phyloP scores from a whole-genome alignment of 2,888 invertebrate species.

The Nephrocerus scutellatus region DNA sequence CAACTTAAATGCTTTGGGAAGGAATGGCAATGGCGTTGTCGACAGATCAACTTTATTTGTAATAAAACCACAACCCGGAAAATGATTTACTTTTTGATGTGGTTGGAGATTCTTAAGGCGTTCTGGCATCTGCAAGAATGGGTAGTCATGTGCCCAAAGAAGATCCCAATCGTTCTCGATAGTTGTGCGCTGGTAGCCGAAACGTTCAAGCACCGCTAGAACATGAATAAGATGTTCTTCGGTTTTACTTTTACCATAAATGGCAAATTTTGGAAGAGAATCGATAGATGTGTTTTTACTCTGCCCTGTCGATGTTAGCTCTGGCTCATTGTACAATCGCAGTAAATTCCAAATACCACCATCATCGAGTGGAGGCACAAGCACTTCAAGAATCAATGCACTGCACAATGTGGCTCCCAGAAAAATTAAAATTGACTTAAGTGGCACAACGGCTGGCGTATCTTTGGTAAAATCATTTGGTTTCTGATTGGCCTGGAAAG shows the following conservation, averaged over 20 bases:
- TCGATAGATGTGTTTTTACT: background rate
- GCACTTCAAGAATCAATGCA: slow-evolving; percentile 30
- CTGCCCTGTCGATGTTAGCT: background rate
- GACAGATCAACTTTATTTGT: slow-evolving; percentile 90
- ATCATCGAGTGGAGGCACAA: slow-evolving; percentile 24
- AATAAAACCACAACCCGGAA: slow-evolving; percentile 88
- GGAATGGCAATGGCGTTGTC: slow-evolving; percentile 66
- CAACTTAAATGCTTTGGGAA: slow-evolving; percentile 82
- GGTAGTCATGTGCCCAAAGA: slow-evolving; percentile 92
- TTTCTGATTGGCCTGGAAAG: too few species aligned
- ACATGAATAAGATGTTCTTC: slow-evolving; percentile 66
- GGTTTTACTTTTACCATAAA: slow-evolving; percentile 52
- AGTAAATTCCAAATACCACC: slow-evolving; percentile 10
- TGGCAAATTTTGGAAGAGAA: slow-evolving; percentile 51
- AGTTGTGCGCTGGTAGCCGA: slow-evolving; percentile 62
- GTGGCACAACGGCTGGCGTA: slow-evolving; percentile 21
- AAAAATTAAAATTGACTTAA: slow-evolving; percentile 28
- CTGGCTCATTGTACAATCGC: background rate
- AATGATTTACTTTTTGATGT: slow-evolving; percentile 82
- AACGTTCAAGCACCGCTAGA: slow-evolving; percentile 63
- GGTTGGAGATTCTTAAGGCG: slow-evolving; percentile 56
- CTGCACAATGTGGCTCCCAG: slow-evolving; percentile 28
- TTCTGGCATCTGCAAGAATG: slow-evolving; percentile 53
- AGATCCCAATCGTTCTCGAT: slow-evolving; percentile 68
- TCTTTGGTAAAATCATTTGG: too few species aligned